Evolutionary conservation across 1,140 invertebrate genomes (phyloP).

Genomic region (Meteorus sp.): DNA sequence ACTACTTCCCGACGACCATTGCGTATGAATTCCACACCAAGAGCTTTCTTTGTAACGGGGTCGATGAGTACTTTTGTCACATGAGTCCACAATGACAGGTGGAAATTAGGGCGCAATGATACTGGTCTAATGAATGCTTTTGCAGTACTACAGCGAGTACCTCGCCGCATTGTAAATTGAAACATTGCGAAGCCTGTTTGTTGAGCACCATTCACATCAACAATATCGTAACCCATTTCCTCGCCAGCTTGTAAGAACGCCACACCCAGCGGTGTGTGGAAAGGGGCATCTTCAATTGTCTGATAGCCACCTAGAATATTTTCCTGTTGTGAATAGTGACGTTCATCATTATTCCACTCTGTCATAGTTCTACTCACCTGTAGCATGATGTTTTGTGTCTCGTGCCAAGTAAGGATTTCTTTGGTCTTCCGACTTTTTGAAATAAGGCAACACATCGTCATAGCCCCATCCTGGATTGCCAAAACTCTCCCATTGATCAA

Average conservation of each 20-base stretch:
- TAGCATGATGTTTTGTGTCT: constrained; percentile 70
- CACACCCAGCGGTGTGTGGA: constrained; percentile 77
- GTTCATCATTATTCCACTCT: background rate
- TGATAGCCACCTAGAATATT: constrained; percentile 71
- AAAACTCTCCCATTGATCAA: constrained; percentile 84
- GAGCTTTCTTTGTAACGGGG: constrained; percentile 68
- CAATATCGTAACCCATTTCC: constrained; percentile 86
- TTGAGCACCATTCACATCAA: constrained; percentile 75
- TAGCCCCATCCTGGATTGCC: constrained; percentile 91
- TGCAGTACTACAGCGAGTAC: constrained; percentile 74
- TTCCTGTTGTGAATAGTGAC: background rate
- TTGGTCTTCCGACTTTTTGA: constrained; percentile 84
- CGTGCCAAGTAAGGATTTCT: constrained; percentile 78
- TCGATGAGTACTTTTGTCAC: constrained; percentile 78
- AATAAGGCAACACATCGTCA: constrained; percentile 84
- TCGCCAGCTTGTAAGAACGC: constrained; percentile 85
- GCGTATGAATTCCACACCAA: constrained; percentile 77
- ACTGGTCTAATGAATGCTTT: constrained; percentile 82
- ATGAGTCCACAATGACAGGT: constrained; percentile 74
- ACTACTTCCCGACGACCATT: constrained; percentile 68
- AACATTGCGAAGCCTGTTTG: constrained; percentile 82
- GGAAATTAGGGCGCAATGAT: constrained; percentile 71
- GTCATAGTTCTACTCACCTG: constrained; percentile 58
- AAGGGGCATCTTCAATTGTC: constrained; percentile 79
- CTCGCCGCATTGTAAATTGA: constrained; percentile 81